Evolutionary conservation across 2,113 vertebrate genomes (phyloP), one percentile per base, ranked within the genome.

Genomic region (Ceyx margarethae): DNA sequence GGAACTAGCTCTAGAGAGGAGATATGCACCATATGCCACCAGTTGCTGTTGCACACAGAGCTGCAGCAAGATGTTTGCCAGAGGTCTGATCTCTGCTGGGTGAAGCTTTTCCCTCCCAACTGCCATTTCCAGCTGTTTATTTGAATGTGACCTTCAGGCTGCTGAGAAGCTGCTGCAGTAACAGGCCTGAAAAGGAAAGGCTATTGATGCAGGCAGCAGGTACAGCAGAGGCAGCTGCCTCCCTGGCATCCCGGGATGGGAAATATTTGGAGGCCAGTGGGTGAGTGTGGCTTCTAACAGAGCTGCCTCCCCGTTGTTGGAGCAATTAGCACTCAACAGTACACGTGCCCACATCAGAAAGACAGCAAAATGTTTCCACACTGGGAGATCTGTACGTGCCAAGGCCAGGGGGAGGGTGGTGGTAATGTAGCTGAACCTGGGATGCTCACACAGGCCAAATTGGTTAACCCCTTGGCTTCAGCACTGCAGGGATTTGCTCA

Each of bases 151-250:
- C 45, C 78, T 69, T 50, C 73, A 81, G 90, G 86, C 74, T 84
- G 94, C 54, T 91, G 94, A 92, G 75, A 92, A 96, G 35, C n/a
- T 92, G 77, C 91, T 54, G 62, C 57, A 75, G 87, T 85, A 80
- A 67, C 35, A 79, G 67, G 28, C 67, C 54, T 79, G 57, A 73
- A 93, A 73, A 75, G 28, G 13, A 29, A 48, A 51, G n/a, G 1
- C 33, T 69, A 28, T 58, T 82, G 84, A 72, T 81, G 42, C 51
- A 20, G 83, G 67, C 48, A 66, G 80, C 80, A 87, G 90, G 71
- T 74, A 90, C 19, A 79, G 62, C 85, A 62, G 65, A 45, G 87
- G 60, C 69, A 78, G 88, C 74, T 61, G 53, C 28, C 56, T 73
- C 11, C 37, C 6, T 13, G 64, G 51, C 37, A 42, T 5, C 86